Percentiles rank a stretch among this genome's conserved stretches.
These are phyloP conservation scores for Dendrolimus houi DNA, from an alignment of 2,888 invertebrate species.

Conservation along the genomic window DNA sequence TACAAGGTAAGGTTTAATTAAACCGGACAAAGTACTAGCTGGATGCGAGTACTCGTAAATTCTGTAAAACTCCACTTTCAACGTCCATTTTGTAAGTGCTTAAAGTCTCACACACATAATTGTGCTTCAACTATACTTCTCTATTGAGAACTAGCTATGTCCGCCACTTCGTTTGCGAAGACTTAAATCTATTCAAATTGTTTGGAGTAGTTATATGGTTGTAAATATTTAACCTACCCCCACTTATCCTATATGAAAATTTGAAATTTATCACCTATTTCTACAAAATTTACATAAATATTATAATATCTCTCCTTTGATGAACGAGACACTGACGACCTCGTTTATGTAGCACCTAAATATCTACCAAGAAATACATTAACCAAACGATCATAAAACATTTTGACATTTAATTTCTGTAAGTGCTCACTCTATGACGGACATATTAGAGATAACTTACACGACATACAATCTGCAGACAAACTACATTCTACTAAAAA, in stretches of 20 bases:
- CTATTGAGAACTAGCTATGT: too few species aligned
- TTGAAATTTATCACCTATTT: too few species aligned
- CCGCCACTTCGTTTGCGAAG: too few species aligned
- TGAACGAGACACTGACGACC: neutral
- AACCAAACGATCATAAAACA: neutral
- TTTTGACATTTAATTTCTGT: neutral
- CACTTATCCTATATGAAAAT: too few species aligned
- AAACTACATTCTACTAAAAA: neutral
- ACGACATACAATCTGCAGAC: neutral
- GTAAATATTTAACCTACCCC: too few species aligned
- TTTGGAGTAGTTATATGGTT: too few species aligned
- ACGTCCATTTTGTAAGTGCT: constrained; percentile 1
- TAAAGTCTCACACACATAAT: neutral
- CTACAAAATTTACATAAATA: neutral
- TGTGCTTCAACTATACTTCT: too few species aligned
- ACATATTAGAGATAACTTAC: neutral
- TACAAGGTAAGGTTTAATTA: constrained; percentile 59
- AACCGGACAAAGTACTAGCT: constrained; percentile 39
- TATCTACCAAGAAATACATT: neutral
- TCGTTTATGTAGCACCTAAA: neutral
- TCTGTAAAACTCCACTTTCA: constrained; percentile 6
- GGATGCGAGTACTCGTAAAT: constrained; percentile 41
- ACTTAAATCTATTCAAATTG: too few species aligned
- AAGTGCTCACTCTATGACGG: neutral
- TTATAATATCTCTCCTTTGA: neutral